Conservation (phyloP, 2,113 vertebrate genomes). For the Gallinago media region DNA sequence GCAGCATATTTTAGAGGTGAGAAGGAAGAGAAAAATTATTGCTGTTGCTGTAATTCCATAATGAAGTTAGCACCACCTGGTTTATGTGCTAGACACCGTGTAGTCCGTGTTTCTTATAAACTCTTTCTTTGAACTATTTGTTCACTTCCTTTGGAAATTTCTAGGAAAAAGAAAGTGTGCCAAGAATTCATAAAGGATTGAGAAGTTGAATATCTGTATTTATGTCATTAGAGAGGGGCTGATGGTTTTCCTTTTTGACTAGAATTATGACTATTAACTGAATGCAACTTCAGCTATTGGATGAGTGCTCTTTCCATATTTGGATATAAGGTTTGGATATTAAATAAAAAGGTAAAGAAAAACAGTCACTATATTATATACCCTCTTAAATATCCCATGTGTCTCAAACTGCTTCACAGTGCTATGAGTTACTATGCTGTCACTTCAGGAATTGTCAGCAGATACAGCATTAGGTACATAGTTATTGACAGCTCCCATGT, state of each 20-base stretch:
- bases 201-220: neutral
- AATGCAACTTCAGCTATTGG: neutral
- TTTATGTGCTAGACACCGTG: neutral
- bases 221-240: neutral
- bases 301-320: neutral
- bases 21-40: neutral
- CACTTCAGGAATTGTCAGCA: neutral
- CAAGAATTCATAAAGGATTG: neutral
- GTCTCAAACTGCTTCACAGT: neutral
- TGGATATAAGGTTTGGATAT: neutral
- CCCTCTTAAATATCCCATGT: rapidly evolving
- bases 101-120: neutral
- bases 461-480: neutral
- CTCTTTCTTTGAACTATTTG: neutral
- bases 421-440: neutral
- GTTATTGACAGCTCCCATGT: neutral
- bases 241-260: neutral
- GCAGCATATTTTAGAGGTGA: neutral
- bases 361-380: neutral
- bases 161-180: neutral
- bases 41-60: neutral
- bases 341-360: neutral
- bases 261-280: neutral
- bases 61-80: neutral
- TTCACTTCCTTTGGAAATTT: neutral